Evolutionary conservation across 1,140 invertebrate species (phyloP).

Genomic region (Oedothorax gibbosus): DNA sequence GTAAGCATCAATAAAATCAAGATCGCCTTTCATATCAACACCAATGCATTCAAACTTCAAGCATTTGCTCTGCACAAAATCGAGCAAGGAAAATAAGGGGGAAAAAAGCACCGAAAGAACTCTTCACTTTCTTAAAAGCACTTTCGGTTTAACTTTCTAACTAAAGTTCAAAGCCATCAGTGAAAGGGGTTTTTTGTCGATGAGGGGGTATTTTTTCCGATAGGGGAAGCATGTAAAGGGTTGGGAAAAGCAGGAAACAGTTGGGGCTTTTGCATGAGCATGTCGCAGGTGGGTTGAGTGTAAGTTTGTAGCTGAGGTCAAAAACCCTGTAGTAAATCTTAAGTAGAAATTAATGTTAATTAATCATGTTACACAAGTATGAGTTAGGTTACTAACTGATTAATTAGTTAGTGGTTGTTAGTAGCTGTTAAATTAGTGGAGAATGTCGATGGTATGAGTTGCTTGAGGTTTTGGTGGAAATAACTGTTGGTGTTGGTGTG

Average conservation of each 20-base stretch:
- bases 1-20: too few relatives aligned
- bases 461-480: too few relatives aligned
- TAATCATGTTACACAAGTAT: too few relatives aligned
- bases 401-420: too few relatives aligned
- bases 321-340: slow-evolving; percentile 28
- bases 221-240: slow-evolving; percentile 53
- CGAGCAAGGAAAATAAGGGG: too few relatives aligned
- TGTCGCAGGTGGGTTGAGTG: slow-evolving; percentile 37
- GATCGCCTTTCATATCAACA: too few relatives aligned
- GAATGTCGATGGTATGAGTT: too few relatives aligned
- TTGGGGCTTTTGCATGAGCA: slow-evolving; percentile 14
- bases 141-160: slow-evolving; percentile 23
- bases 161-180: slow-evolving; percentile 38
- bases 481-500: too few relatives aligned
- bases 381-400: too few relatives aligned
- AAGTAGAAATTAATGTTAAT: neutral
- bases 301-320: slow-evolving; percentile 42
- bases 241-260: slow-evolving; percentile 49
- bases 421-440: too few relatives aligned
- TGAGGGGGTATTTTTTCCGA: slow-evolving; percentile 36
- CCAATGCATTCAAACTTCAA: too few relatives aligned
- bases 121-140: slow-evolving; percentile 31
- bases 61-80: too few relatives aligned
- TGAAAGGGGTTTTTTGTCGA: neutral
- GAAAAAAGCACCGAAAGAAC: neutral